These are phyloP conservation scores for Megalopta genalis DNA, from an alignment of 1,140 invertebrate genomes.

Conservation along the genomic window DNA sequence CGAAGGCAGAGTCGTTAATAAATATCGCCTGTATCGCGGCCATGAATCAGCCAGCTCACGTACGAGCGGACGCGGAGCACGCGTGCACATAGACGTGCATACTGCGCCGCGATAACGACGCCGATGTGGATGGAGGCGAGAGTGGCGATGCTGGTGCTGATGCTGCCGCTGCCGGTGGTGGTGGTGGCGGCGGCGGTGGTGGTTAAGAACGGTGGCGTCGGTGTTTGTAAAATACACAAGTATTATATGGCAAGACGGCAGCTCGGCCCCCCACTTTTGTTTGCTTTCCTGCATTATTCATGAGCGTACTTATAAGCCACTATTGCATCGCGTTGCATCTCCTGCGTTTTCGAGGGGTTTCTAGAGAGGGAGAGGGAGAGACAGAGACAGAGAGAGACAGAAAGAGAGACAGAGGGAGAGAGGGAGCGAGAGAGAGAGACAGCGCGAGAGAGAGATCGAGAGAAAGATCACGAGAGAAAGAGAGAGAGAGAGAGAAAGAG, in stretches of 20 bases:
- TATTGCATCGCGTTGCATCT: slow-evolving; percentile 67
- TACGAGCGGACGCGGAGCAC: background rate
- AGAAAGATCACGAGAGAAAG: too few relatives aligned
- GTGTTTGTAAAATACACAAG: slow-evolving; percentile 73
- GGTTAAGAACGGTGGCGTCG: background rate
- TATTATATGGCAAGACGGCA: slow-evolving; percentile 64
- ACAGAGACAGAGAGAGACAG: background rate
- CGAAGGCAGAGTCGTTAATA: slow-evolving; percentile 11
- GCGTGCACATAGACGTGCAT: background rate
- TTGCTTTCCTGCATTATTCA: slow-evolving; percentile 76
- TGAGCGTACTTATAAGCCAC: slow-evolving; percentile 75
- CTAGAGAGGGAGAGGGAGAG: background rate
- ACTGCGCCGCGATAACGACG: slow-evolving; percentile 23
- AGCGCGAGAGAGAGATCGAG: background rate
- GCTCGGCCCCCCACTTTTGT: slow-evolving; percentile 68
- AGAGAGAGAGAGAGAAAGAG: background rate
- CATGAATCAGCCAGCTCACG: background rate
- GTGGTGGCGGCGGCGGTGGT: background rate
- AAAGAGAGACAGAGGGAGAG: background rate
- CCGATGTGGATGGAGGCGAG: too few relatives aligned
- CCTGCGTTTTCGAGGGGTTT: slow-evolving; percentile 12
- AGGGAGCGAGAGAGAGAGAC: too few relatives aligned
- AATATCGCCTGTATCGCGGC: slow-evolving; percentile 6
- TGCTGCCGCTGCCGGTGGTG: too few relatives aligned
- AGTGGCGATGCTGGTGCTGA: too few relatives aligned